A percentile compares a stretch with the other conserved stretches of the same genome.
Evolutionary conservation across 2,113 vertebrate species (phyloP).

Genomic region (Anhinga anhinga): DNA sequence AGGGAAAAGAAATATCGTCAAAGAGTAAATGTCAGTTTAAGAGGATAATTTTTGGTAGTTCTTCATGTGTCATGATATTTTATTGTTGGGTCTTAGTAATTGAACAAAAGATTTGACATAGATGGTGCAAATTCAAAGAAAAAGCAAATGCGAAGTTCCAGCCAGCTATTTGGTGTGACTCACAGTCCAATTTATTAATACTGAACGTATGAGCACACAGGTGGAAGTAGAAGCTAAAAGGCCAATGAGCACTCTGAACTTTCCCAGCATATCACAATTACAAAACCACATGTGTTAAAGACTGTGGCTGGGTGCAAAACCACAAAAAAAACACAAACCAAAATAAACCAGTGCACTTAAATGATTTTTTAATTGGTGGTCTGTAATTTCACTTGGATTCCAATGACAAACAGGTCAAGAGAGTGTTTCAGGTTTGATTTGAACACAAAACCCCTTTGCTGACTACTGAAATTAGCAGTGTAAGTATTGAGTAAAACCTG

Average conservation of each 20-base stretch:
- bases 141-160: neutral
- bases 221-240: slow-evolving; percentile 29
- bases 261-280: slow-evolving; percentile 50
- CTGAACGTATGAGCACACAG: neutral
- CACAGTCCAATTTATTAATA: neutral
- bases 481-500: neutral
- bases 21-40: neutral
- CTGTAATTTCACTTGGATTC: slow-evolving; percentile 33
- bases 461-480: slow-evolving; percentile 3
- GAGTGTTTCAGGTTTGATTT: neutral
- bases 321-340: neutral
- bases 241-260: slow-evolving; percentile 23
- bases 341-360: slow-evolving; percentile 34
- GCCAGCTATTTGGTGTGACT: neutral
- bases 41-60: neutral
- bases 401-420: neutral
- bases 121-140: neutral
- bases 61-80: neutral
- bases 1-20: neutral
- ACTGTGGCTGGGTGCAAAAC: neutral
- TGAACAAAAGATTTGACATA: neutral
- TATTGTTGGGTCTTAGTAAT: neutral
- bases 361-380: slow-evolving; percentile 33
- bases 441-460: neutral
- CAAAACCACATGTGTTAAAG: slow-evolving; percentile 49